Base-by-base conservation (phyloP, 2,113 vertebrate species). In the Micronycteris hirsuta region DNA sequence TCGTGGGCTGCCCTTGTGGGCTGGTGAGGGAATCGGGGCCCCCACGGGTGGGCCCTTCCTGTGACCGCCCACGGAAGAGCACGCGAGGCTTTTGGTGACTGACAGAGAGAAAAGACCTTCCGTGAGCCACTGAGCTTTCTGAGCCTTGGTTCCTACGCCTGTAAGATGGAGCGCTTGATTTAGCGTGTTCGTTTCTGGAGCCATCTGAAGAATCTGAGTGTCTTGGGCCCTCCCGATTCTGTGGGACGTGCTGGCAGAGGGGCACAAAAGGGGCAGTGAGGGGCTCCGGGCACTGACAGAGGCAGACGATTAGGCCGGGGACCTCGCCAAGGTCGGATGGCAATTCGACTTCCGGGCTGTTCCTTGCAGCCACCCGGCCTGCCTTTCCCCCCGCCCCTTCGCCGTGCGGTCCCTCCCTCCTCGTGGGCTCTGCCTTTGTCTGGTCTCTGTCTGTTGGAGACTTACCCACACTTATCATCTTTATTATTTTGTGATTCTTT, bases 401-500 rank as follows among this genome's bases (percentile, higher is more conserved):
- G 73, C 36, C 26, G 45, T 28, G 31, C 26, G 0, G 3, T 3
- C 14, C 47, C 78, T 74, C 12, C 63, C 26, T 70, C 49, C 54
- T 8, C 0, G 7, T 0, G 15, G 11, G n/a, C 38, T 14, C 2
- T 24, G 28, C 36, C 0, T 45, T 0, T 17, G 20, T 88, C 67
- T 43, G 28, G 24, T 15, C 77, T 65, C 58, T n/a, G 9, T 26
- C 74, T 78, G 7, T 56, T 20, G 83, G 49, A 56, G 87, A 45
- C 14, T 24, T 28, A 4, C 36, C 5, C 4, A 15, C 45, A 13
- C 17, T 77, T 61, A 17, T 78, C 31, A 19, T 71, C 20, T 13
- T 56, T n/a, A 31, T 61, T 71, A 47, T 76, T 91, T 68, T 95
- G 54, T 31, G 65, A 76, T 87, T 78, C 67, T 92, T 63, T 11